Base-by-base conservation (phyloP, 2,888 invertebrate genomes). In the Hemicrepidius hirtus region DNA sequence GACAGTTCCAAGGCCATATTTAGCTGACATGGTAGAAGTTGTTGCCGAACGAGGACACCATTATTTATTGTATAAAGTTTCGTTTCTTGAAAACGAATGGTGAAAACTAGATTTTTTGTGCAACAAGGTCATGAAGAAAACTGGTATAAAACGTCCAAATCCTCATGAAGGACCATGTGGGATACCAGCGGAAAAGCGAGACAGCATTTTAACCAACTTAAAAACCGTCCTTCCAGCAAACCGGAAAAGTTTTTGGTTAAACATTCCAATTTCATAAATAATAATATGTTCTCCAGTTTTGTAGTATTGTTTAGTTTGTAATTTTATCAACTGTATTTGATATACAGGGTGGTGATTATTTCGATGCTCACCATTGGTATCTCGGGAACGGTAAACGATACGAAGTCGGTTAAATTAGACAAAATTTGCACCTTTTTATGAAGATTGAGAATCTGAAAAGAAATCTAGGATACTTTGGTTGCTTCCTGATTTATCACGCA, bases 211-310 rank as follows among this genome's bases (percentile, higher is more conserved):
- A 20, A 18, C 3, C 12, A 21, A 50, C 49, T 24, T 20, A 21
- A 20, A 20, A 55, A 13, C 55, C 35, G 53, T 37, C 40, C 21
- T 84, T 67, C 84, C 84, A 73, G 83, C 83, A 70, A 83, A 84
- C 64, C 80, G 82, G 40, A 77, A 71, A 35, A 1, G 10, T 4
- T 37, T 37, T 12, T 37, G 37, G 37, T n/a, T n/a, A n/a, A n/a
- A n/a, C n/a, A n/a, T n/a, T n/a, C n/a, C n/a, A n/a, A n/a, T n/a
- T n/a, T n/a, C n/a, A n/a, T n/a, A n/a, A n/a, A n/a, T n/a, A n/a
- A n/a, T n/a, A n/a, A n/a, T n/a, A n/a, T n/a, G n/a, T n/a, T n/a
- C n/a, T n/a, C n/a, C n/a, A n/a, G n/a, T n/a, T n/a, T n/a, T n/a
- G n/a, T n/a, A n/a, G n/a, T n/a, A n/a, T n/a, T n/a, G n/a, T n/a